Base-by-base conservation (phyloP, 2,797 vertebrate species). In the Schizothorax lantsangensis region DNA sequence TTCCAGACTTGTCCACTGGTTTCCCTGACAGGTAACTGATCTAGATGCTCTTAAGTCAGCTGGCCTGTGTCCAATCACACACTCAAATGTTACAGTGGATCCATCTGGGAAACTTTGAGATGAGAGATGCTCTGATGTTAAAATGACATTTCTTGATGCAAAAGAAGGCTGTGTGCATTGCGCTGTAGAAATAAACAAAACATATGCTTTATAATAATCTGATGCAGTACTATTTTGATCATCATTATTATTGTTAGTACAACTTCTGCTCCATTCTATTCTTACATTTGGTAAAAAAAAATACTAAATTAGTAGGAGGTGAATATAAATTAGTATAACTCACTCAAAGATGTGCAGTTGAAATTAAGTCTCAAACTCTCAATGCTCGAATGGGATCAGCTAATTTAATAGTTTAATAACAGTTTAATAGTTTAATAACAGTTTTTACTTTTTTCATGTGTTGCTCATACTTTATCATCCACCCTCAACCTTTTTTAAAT, bases 11-110 rank as follows among this genome's bases (percentile, higher is more conserved):
- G 43, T 92, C 95, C 95, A 96, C 0, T 0, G 2, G 1, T 90
- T 93, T 36, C 2, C 45, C 2, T 0, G 30, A 78, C 95, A 96
- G 2, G 43, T 57, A 45, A 84, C 73, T 89, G 17, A 87, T 26
- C 0, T 0, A 0, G 36, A 3, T 0, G 47, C 47, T 26, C 0
- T 90, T 89, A 4, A 5, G 71, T 15, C 0, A 21, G 0, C 0
- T 21, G 26, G 0, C 0, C 0, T 0, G 80, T 93, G 91, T 21
- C 95, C 94, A 72, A 0, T 0, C 0, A 0, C 0, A 89, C 95
- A 96, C 1, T 0, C 0, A 77, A 94, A 92, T 0, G 0, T 23
- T 45, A 85, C 90, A 1, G 0, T 0, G 1, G 0, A 0, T 10
- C 89, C 90, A 10, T 91, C 1, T 3, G 5, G 0, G 6, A 92